Evolutionary conservation across 2,888 invertebrate genomes (phyloP), one percentile per base, ranked within the genome.

Genomic region (Drosophila antonietae): DNA sequence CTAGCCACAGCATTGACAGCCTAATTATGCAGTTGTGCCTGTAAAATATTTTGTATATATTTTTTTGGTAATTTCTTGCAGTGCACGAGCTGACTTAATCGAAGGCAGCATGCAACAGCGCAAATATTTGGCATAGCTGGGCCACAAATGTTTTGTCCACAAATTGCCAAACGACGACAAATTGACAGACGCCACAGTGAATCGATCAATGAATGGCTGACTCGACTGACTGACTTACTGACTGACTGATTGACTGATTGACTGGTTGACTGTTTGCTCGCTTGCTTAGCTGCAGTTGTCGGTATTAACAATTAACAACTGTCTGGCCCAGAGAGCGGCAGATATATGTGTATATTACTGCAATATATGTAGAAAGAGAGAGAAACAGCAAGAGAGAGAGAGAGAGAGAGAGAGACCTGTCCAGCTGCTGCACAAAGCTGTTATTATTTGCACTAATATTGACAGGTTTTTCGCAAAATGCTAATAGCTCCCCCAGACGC

Each of bases 401-500:
- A 35, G 35, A 14, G 37, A 37, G 37, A 1, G 7, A 2, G 10
- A 15, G 63, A 57, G 10, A 61, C 73, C 41, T 43, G 68, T 65
- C 43, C 53, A 60, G 59, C 60, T 59, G 59, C 51, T 53, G 73
- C 43, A 33, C 63, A 70, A 71, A 86, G 88, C 88, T 89, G 87
- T 89, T 88, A 91, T 90, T 90, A 90, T 90, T 91, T 90, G 89
- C 89, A 88, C 90, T 83, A 88, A 86, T 88, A 90, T 88, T 90
- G 89, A 88, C 91, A 90, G 90, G 90, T 90, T 86, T 84, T 83
- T 74, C 68, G 71, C 73, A 83, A 80, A 81, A 79, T 83, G 88
- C 83, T 82, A 90, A 88, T 88, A 90, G 73, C 72, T 80, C 72
- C 53, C 78, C 12, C 31, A 14, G 18, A 35, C 15, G 18, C 43